Percentiles rank a stretch among this genome's conserved stretches.
These are phyloP conservation scores for Xiphorhynchus elegans DNA, from an alignment of 2,113 vertebrate species.

Conservation along the genomic window DNA sequence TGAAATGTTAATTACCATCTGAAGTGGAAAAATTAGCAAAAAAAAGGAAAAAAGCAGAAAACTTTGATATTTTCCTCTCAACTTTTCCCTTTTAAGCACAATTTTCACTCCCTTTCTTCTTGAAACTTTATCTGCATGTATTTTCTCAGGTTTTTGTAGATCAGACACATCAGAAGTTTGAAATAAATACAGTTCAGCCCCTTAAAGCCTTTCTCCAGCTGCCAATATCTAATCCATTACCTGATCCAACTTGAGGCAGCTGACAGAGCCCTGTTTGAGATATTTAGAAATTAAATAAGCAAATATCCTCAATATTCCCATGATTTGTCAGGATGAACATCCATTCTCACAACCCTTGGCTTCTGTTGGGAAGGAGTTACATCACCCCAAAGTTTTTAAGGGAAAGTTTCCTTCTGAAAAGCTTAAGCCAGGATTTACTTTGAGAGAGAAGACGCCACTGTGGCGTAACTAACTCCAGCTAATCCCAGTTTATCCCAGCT, in stretches of 20 bases:
- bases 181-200: not conserved
- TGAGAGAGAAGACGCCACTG: not conserved
- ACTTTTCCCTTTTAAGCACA: not conserved
- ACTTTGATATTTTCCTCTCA: not conserved
- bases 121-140: not conserved
- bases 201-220: not conserved
- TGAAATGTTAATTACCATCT: constrained; percentile 39
- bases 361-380: not conserved
- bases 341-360: not conserved
- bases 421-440: not conserved
- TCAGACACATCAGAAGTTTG: not conserved
- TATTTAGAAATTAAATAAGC: not conserved
- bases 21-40: not conserved
- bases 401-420: not conserved
- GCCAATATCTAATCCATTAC: not conserved
- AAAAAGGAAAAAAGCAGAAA: not conserved
- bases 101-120: not conserved
- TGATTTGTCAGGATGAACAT: not conserved
- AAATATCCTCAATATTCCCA: not conserved
- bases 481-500: not conserved
- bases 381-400: not conserved
- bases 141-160: not conserved
- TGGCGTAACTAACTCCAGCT: accelerated
- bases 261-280: not conserved
- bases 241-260: not conserved